Conservation (phyloP, 2,888 invertebrate genomes). For the Limnephilus marmoratus region DNA sequence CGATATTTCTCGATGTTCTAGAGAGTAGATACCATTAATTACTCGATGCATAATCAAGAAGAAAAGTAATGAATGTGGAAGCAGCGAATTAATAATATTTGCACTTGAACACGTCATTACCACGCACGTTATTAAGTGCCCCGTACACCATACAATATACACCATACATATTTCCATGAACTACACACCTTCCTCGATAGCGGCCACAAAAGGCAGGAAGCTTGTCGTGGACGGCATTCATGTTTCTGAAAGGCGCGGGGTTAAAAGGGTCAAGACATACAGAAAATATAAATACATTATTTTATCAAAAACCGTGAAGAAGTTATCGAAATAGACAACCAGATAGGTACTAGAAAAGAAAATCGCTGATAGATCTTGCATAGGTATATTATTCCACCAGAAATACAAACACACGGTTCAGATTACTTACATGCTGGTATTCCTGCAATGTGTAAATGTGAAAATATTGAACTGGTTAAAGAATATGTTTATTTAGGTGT, state of each 20-base stretch:
- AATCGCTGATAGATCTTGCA: too few relatives aligned
- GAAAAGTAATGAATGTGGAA: not conserved
- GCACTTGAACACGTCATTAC: not conserved
- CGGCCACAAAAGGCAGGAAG: conserved; percentile 22
- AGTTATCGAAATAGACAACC: too few relatives aligned
- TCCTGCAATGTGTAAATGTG: too few relatives aligned
- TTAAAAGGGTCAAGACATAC: not conserved
- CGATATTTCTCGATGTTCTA: not conserved
- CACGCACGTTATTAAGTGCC: conserved; percentile 17
- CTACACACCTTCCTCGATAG: not conserved
- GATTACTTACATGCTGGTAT: too few relatives aligned
- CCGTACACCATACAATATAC: not conserved
- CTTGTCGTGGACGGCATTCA: conserved; percentile 4
- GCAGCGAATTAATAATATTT: conserved; percentile 2
- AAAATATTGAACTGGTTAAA: too few relatives aligned
- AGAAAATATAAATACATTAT: too few relatives aligned
- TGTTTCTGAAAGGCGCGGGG: not conserved
- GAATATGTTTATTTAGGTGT: too few relatives aligned
- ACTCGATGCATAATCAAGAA: not conserved
- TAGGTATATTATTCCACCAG: too few relatives aligned
- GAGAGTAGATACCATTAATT: not conserved
- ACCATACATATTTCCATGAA: too few relatives aligned
- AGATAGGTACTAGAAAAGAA: too few relatives aligned
- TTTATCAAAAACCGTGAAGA: too few relatives aligned
- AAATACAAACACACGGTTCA: too few relatives aligned